A percentile compares a stretch with the other conserved stretches of the same genome.
Conservation (phyloP, 2,888 invertebrate genomes). For the Aspidiotus rigidus region DNA sequence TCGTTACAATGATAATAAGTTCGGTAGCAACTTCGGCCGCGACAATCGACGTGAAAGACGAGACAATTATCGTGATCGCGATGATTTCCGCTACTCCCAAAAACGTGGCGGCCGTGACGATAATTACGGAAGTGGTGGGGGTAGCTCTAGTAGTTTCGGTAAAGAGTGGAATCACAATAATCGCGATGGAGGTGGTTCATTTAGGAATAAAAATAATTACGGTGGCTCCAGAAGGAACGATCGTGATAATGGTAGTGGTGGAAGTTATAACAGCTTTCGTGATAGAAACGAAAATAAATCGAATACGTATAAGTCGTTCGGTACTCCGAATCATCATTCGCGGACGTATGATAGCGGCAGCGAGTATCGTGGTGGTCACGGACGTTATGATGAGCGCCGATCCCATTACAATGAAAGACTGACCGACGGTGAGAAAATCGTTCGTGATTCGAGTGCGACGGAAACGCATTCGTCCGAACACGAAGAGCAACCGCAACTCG, state of each 20-base stretch:
- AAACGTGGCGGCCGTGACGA: slow-evolving; percentile 10
- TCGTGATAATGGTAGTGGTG: slow-evolving; percentile 15
- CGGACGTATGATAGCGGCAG: neutral
- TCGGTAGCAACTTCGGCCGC: neutral
- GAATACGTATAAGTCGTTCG: neutral
- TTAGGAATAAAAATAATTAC: slow-evolving; percentile 9
- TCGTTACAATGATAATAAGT: slow-evolving; percentile 3
- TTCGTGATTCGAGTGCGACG: slow-evolving; percentile 1
- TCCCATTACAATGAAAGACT: slow-evolving; percentile 18
- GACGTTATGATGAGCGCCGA: neutral
- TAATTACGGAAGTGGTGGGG: neutral
- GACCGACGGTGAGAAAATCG: neutral
- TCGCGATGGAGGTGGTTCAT: neutral
- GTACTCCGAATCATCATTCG: slow-evolving; percentile 5
- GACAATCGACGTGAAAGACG: slow-evolving; percentile 11
- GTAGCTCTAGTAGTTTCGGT: neutral
- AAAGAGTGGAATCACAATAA: neutral
- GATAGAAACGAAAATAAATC: slow-evolving; percentile 6
- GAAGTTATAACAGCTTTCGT: slow-evolving; percentile 11
- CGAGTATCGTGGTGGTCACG: neutral
- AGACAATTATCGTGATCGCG: slow-evolving; percentile 4
- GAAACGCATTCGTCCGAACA: neutral
- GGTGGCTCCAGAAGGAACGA: slow-evolving; percentile 2
- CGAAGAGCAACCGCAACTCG: neutral
- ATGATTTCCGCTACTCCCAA: slow-evolving; percentile 5